Evolutionary conservation across 2,113 vertebrate genomes (phyloP).

Genomic region (Buteo buteo): DNA sequence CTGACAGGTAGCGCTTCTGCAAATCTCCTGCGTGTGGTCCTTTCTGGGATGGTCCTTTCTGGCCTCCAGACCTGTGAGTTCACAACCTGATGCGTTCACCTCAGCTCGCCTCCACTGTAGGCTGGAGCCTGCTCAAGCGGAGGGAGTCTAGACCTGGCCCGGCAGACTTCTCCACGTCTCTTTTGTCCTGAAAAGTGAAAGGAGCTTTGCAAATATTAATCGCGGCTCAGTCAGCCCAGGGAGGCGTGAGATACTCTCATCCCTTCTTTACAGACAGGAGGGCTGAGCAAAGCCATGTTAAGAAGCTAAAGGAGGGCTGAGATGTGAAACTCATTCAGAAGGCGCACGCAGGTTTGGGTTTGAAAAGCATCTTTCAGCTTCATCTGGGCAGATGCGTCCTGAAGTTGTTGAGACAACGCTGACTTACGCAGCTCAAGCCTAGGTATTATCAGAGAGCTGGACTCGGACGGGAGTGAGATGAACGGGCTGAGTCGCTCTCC

Average conservation of each 20-base stretch:
- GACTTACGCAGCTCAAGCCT: neutral
- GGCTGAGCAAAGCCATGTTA: neutral
- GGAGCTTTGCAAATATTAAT: neutral
- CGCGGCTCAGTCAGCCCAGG: rapidly evolving
- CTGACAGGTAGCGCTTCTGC: neutral
- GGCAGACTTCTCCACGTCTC: neutral
- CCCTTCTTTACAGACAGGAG: neutral
- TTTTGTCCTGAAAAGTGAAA: neutral
- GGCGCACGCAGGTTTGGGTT: neutral
- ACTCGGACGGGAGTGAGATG: rapidly evolving
- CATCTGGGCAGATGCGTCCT: neutral
- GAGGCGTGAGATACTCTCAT: neutral
- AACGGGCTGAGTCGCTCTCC: neutral
- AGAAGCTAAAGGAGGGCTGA: neutral
- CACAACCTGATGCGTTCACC: rapidly evolving
- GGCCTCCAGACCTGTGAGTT: neutral
- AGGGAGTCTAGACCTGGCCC: neutral
- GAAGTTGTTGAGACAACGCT: rapidly evolving
- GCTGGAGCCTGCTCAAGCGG: neutral
- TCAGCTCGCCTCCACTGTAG: rapidly evolving
- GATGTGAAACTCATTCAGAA: neutral
- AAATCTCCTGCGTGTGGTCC: neutral
- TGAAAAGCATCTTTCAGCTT: neutral
- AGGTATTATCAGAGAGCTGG: neutral
- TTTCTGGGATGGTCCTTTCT: neutral